Base-by-base conservation (phyloP, 30 jellyfish, hydroid and myxozoan species). In the Catostylus mosaicus region DNA sequence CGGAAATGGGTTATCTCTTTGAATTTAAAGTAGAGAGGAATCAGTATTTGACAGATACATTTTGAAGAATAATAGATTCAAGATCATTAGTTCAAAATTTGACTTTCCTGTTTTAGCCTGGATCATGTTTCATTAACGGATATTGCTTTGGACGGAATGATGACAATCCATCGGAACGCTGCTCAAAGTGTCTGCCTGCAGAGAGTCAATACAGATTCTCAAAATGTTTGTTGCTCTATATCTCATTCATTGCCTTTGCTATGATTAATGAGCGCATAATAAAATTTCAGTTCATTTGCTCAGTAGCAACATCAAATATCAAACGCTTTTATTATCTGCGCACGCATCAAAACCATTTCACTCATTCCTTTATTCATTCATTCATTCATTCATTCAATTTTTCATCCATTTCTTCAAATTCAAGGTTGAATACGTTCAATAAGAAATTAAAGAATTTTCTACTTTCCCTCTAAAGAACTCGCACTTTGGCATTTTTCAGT, bases 111-210 rank as follows among this genome's bases (percentile, higher is more conserved):
- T 62, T 59, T 8, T 80, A 91, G 98, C 71, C 90, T 1, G 92
- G 67, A 24, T 67, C 96, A 3, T 91, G 98, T 67, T 69, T 77
- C 57, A 81, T 91, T 60, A 91, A 86, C 75, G 95, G 94, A 5
- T 91, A 85, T 59, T 91, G 98, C 74, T 91, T 68, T 52, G 82
- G 88, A n/a, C 51, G 51, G 20, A 74, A 83, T 31, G 98, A 91
- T 48, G 50, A 33, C 35, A 70, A 91, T 62, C 95, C 95, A 30
- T 26, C 26, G 29, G 79, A 91, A 32, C 48, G 81, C 54, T 91
- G 98, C 48, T 73, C 73, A 24, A 73, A 54, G 6, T 91, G 98
- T 46, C 63, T 83, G 29, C 93, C 96, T 0, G 66, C 11, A 40
- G 57, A 54, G 64, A 91, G 89, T 77, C 72, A 50, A 35, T 71